Base-by-base conservation (phyloP, 2,797 vertebrate species). In the Florisuga fusca region DNA sequence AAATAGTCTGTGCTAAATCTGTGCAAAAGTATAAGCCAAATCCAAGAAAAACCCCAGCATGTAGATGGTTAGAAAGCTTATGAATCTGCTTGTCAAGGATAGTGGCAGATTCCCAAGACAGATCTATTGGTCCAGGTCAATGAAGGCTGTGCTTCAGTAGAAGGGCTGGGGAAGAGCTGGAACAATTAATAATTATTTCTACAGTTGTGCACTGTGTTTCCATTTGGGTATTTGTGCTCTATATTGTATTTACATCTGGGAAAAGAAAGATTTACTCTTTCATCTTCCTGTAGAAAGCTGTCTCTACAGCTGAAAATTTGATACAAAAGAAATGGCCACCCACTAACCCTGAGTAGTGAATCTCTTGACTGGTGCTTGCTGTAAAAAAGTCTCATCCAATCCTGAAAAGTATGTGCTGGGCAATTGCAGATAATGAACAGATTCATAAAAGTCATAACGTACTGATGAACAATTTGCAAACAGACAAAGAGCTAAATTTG, bases 401-500 rank as follows among this genome's bases (percentile, higher is more conserved):
- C 76, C 76, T 92, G 87, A 90, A 95, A 95, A 69, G 71, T 33
- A 87, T 68, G 71, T 79, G 36, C 71, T 67, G 91, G 80, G 89
- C 95, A 94, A 96, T 50, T 82, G 74, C 46, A 87, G 53, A 71
- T 94, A 96, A 96, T 94, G 87, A 96, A 95, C 85, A 90, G 92
- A 93, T 94, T 94, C 85, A 90, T 88, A 94, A 74, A 94, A 96
- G 85, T 68, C 77, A 51, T 94, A 96, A 97, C 1, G 2, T 85
- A 86, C 89, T 94, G 93, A 95, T 89, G 95, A 96, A 89, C 85
- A 94, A 96, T 95, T 96, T 94, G 93, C 95, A 96, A 97, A 95
- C 93, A 93, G 84, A 90, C 75, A 95, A 97, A 94, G 64, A 88
- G 82, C 74, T 71, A 87, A 69, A 90, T 95, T 96, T 90, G 59